A percentile compares a stretch with the other conserved stretches of the same genome.
phyloP scores from a whole-genome alignment of 1,140 invertebrate species.

The Conus betulinus region DNA sequence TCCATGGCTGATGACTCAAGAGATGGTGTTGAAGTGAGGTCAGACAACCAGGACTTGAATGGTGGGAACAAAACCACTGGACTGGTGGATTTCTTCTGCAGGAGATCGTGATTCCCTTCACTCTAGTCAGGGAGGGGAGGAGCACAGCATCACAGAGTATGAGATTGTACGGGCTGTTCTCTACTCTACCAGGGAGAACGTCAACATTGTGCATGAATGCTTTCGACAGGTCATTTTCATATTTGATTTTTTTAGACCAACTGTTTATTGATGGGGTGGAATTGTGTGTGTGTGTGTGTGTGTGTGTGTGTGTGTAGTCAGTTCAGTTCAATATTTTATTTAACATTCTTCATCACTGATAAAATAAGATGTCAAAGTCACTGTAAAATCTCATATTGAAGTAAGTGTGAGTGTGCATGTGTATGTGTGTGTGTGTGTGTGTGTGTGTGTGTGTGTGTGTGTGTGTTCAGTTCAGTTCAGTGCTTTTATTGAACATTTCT shows the following conservation, averaged over 20 bases:
- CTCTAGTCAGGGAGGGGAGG: slow-evolving; percentile 74
- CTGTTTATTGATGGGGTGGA: too few relatives aligned
- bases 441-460: too few relatives aligned
- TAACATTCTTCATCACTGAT: too few relatives aligned
- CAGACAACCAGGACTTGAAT: slow-evolving; percentile 31
- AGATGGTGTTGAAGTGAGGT: slow-evolving; percentile 41
- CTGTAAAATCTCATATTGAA: too few relatives aligned
- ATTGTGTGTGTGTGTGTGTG: too few relatives aligned
- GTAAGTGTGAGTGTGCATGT: too few relatives aligned
- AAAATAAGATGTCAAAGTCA: too few relatives aligned
- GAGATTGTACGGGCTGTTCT: slow-evolving; percentile 89
- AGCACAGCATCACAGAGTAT: slow-evolving; percentile 73
- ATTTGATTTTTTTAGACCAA: too few relatives aligned
- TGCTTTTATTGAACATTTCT: too few relatives aligned
- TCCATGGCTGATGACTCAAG: slow-evolving; percentile 40
- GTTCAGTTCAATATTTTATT: too few relatives aligned
- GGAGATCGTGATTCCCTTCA: slow-evolving; percentile 63
- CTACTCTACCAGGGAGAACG: slow-evolving; percentile 91
- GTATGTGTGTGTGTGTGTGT: not conserved
- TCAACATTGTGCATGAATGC: slow-evolving; percentile 96
- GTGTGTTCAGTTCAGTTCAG: too few relatives aligned
- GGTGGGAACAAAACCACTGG: slow-evolving; percentile 59
- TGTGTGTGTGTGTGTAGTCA: too few relatives aligned
- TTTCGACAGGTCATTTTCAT: slow-evolving; percentile 83
- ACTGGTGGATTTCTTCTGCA: slow-evolving; percentile 43